Base-by-base conservation (phyloP, 2,888 invertebrate species). In the Drosophila ezoana region DNA sequence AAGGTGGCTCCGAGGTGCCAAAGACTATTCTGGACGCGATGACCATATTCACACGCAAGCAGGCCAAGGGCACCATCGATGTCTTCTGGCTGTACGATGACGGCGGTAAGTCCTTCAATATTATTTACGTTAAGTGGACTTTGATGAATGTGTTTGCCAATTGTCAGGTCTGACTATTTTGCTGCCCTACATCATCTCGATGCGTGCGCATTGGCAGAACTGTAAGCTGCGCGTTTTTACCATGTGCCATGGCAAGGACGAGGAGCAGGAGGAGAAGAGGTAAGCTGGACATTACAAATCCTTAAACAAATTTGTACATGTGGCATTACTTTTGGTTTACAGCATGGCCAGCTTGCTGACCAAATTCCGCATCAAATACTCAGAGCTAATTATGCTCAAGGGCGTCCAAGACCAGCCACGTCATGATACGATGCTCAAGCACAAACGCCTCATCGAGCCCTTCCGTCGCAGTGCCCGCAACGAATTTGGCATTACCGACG, bases 41-140 rank as follows among this genome's bases (percentile, higher is more conserved):
- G 92, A 95, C 95, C 13, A 93, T 96, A 72, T 97, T 97, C 91
- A 95, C 95, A 72, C 94, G 94, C 72, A 97, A 97, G 90, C 95
- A 97, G 92, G 94, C 95, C 59, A 94, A 95, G 69, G 97, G 98
- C 11, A 95, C 95, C 0, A 95, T 98, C 44, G 98, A 98, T 93
- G 98, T 98, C 47, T 98, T 98, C 97, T 99, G 98, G 98, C 93
- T 98, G 82, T 98, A 98, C 92, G 98, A 98, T 91, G 98, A 97
- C 92, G 97, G 97, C 89, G 97, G 97, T 91, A 57, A 65, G 85
- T 60, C 4, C 5, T 0, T 11, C 10, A n/a, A 3, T 11, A 10
- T 20, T 56, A n/a, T 10, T 14, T 32, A 10, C 6, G 2, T 16
- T 18, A 13, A 14, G 6, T 14, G 1, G 4, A 41, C 40, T 13